Base-by-base conservation (phyloP, 2,113 vertebrate genomes). In the Caracal caracal region DNA sequence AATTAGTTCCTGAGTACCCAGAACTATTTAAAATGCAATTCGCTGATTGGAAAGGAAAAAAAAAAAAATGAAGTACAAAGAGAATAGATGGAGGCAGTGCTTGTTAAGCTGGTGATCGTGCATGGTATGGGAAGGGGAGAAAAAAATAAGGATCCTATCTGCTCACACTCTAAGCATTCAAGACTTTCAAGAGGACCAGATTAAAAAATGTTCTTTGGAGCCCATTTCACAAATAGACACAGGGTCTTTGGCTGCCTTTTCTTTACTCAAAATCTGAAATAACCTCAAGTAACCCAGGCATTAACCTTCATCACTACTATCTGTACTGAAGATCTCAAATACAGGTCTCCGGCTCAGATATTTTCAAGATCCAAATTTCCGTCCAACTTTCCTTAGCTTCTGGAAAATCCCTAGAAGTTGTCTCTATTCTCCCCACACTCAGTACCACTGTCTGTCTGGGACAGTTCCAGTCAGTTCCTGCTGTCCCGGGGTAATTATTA, bases 1-100 rank as follows among this genome's bases (percentile, higher is more conserved):
- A 85, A 88, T 98, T 98, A 98, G 97, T 97, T 98, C 96, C 96
- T 82, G 96, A 95, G 79, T 93, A 96, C 96, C 81, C 95, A 80
- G 92, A 92, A n/a, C 84, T 66, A 95, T 97, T 98, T 98, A 96
- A 96, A 96, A 96, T 92, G 92, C 86, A 95, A 92, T 95, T 97
- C 96, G 95, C 91, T 98, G 97, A 98, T 96, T 97, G 94, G 65
- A 90, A 98, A 95, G 95, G 95, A 92, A 98, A 94, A 84, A 85
- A 94, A 94, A 85, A 93, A 93, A 73, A 95, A 97, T 96, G 97
- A 98, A 98, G 96, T 56, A 26, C 56, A 90, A 93, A 98, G 56
- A 68, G 88, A 43, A 96, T 94, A 97, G 53, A 97, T 85, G 88
- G 97, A 98, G 65, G 97, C 87, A 79, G 76, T 75, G 90, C 89